Conservation (phyloP, 2,888 invertebrate genomes). For the Ditula angustiorana region DNA sequence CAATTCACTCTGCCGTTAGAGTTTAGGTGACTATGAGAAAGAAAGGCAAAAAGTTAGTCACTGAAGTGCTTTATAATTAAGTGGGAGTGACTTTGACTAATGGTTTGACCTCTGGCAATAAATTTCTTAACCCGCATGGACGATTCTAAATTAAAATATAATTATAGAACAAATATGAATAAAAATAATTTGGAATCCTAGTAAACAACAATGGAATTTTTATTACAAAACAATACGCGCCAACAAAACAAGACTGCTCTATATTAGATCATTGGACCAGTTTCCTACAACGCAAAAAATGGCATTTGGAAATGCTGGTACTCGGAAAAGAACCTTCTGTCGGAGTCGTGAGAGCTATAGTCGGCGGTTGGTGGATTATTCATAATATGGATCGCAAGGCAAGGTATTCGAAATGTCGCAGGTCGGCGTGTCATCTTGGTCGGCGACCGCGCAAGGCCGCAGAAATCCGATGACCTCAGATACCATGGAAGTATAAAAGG, state of each 20-base stretch:
- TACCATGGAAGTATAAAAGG: slow-evolving; percentile 55
- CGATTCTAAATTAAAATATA: slow-evolving; percentile 50
- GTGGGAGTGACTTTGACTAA: slow-evolving; percentile 37
- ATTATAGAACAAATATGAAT: slow-evolving; percentile 15
- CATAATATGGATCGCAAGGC: slow-evolving; percentile 49
- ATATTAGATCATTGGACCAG: slow-evolving; percentile 34
- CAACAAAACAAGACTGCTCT: slow-evolving; percentile 30
- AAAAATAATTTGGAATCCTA: neutral
- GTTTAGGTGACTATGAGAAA: slow-evolving; percentile 4
- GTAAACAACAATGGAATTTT: slow-evolving; percentile 22
- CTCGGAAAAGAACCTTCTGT: neutral
- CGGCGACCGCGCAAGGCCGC: slow-evolving; percentile 83
- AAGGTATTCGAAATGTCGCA: slow-evolving; percentile 65
- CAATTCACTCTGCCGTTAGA: slow-evolving; percentile 21
- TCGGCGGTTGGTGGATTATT: slow-evolving; percentile 41
- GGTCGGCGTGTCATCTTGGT: slow-evolving; percentile 71
- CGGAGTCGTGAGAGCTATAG: slow-evolving; percentile 43
- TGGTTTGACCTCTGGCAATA: slow-evolving; percentile 30
- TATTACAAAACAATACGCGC: slow-evolving; percentile 11
- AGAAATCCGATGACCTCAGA: slow-evolving; percentile 79
- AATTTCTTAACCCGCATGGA: slow-evolving; percentile 21
- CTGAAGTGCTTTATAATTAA: slow-evolving; percentile 26
- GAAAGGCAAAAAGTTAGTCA: slow-evolving; percentile 13
- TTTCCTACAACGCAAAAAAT: slow-evolving; percentile 34
- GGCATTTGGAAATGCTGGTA: neutral